These are phyloP conservation scores for Lagopus leucura DNA, from an alignment of 2,113 vertebrate genomes.

Conservation along the genomic window DNA sequence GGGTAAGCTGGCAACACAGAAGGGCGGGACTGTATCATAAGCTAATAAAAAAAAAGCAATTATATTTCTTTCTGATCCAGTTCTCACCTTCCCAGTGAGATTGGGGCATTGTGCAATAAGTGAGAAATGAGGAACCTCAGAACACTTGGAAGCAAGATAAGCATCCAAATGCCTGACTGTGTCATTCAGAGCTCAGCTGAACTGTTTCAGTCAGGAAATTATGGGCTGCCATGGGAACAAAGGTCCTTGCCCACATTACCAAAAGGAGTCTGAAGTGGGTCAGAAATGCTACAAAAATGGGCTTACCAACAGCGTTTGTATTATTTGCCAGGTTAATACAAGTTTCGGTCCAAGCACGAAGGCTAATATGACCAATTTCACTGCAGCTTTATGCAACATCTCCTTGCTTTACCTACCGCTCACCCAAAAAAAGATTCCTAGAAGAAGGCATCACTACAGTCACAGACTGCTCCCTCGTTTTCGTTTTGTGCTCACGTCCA, in stretches of 20 bases:
- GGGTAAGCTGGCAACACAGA: constrained; percentile 76
- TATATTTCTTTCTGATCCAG: constrained; percentile 82
- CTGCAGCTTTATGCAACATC: background rate
- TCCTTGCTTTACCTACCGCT: background rate
- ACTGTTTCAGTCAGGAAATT: constrained; percentile 60
- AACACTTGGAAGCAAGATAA: constrained; percentile 64
- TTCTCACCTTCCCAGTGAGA: constrained; percentile 79
- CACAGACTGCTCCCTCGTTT: background rate
- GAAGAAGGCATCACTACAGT: background rate
- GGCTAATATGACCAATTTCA: background rate
- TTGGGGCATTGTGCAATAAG: constrained; percentile 76
- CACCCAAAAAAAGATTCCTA: background rate
- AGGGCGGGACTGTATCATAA: constrained; percentile 78
- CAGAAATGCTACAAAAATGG: constrained; percentile 57
- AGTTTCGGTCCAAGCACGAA: background rate
- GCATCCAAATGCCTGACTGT: constrained; percentile 50
- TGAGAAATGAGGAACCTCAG: constrained; percentile 61
- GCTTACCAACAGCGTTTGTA: constrained; percentile 49
- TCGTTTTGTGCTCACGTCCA: background rate
- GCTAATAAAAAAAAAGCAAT: constrained; percentile 85
- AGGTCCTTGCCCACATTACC: constrained; percentile 67
- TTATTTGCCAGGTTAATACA: constrained; percentile 52
- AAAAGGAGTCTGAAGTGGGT: constrained; percentile 55
- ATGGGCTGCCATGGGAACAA: constrained; percentile 65
- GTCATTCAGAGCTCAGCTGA: constrained; percentile 37